Percentiles rank a stretch among this genome's conserved stretches.
Conservation (phyloP, 2,797 vertebrate genomes). For the Manis javanica region DNA sequence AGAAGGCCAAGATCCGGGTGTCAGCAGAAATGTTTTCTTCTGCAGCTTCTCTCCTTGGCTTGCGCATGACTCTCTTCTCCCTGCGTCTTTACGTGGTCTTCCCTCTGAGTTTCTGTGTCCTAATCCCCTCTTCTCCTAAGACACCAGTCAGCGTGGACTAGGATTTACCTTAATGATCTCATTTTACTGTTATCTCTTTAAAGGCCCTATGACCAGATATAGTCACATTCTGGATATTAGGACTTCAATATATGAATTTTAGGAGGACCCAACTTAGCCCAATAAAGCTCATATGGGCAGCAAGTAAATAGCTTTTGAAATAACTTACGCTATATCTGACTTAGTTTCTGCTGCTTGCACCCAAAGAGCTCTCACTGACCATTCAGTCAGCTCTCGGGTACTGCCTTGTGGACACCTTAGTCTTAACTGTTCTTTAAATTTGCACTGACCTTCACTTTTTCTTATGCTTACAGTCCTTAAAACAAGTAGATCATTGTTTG, state of each 20-base stretch:
- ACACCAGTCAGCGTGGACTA: not conserved
- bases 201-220: not conserved
- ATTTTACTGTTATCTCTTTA: not conserved
- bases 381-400: not conserved
- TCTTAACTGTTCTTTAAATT: not conserved
- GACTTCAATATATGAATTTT: not conserved
- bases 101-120: not conserved
- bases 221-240: not conserved
- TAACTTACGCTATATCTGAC: not conserved
- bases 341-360: not conserved
- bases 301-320: not conserved
- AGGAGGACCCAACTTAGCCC: not conserved
- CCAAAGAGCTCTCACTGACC: not conserved
- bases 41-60: not conserved
- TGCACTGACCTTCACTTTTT: not conserved
- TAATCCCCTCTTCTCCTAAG: not conserved
- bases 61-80: not conserved
- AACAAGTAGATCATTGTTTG: not conserved
- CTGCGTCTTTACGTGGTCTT: not conserved
- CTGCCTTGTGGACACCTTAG: not conserved
- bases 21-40: not conserved
- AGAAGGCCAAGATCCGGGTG: not conserved
- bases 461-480: not conserved
- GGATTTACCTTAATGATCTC: not conserved
- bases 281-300: not conserved